A percentile compares a stretch with the other conserved stretches of the same genome.
Conservation (phyloP, 2,113 vertebrate species). For the Rhinoderma darwinii region DNA sequence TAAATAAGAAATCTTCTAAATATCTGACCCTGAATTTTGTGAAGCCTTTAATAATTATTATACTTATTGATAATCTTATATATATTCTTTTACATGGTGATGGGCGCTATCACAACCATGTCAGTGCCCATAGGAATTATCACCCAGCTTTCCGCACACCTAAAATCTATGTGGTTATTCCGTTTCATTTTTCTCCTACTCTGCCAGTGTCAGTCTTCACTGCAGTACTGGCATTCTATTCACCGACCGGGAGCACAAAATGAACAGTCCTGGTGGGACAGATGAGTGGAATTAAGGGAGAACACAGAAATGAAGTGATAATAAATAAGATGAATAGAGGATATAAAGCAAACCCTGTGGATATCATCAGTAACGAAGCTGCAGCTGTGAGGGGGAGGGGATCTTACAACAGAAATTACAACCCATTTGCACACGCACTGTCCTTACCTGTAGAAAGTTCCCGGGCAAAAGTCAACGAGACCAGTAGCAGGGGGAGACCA, state of each 20-base stretch:
- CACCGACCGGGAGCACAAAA: background rate
- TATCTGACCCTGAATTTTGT: too few species aligned
- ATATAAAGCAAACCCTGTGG: background rate
- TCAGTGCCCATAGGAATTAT: background rate
- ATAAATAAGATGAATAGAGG: background rate
- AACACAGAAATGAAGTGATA: background rate
- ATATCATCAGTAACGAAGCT: background rate
- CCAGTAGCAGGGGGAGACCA: slow-evolving; percentile 88
- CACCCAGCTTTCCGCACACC: too few species aligned
- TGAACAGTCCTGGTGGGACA: background rate
- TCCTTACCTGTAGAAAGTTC: slow-evolving; percentile 89
- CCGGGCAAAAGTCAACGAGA: slow-evolving; percentile 88
- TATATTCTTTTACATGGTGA: too few species aligned
- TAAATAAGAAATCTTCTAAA: too few species aligned
- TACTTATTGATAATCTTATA: too few species aligned
- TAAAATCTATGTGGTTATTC: too few species aligned
- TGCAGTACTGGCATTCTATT: background rate
- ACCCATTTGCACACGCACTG: background rate
- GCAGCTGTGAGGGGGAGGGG: background rate
- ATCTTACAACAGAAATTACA: background rate
- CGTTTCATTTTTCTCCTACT: too few species aligned
- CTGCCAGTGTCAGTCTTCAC: background rate
- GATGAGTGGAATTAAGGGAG: background rate
- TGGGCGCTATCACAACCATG: background rate
- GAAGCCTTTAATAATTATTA: too few species aligned